These are phyloP conservation scores for Odontamblyopus lacepedii DNA, from an alignment of 2,797 vertebrate genomes.

Conservation along the genomic window DNA sequence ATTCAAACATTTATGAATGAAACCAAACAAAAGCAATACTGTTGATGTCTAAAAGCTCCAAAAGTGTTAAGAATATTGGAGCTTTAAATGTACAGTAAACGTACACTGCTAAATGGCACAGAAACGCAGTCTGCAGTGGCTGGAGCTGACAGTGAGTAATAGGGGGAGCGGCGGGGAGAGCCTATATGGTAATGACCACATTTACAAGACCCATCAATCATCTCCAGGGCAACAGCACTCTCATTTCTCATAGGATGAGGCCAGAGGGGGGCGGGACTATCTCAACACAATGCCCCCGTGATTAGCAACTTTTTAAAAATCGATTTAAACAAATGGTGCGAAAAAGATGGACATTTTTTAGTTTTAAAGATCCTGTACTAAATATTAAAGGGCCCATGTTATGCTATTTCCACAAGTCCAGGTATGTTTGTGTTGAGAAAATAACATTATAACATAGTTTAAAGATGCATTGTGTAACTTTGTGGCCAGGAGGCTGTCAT, in stretches of 20 bases:
- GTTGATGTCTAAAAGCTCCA: background rate
- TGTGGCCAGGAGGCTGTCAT: too few relatives aligned
- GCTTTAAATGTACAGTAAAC: conserved; percentile 1
- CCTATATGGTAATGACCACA: conserved; percentile 70
- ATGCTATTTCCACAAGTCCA: too few relatives aligned
- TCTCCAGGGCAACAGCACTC: conserved; percentile 48
- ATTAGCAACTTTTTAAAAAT: conserved; percentile 52
- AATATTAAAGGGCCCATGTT: too few relatives aligned
- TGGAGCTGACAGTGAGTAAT: conserved; percentile 73
- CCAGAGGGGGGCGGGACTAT: conserved; percentile 48
- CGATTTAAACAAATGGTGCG: conserved; percentile 49
- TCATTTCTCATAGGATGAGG: conserved; percentile 59
- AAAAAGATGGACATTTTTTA: background rate
- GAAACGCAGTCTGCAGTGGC: conserved; percentile 55
- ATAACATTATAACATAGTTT: too few relatives aligned
- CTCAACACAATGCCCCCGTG: conserved; percentile 20
- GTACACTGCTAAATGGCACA: conserved; percentile 63
- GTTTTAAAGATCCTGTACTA: background rate
- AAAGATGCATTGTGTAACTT: too few relatives aligned
- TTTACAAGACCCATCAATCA: conserved; percentile 77
- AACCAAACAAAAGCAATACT: background rate
- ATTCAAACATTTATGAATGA: too few relatives aligned
- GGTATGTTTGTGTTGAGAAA: too few relatives aligned
- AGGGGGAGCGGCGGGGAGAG: conserved; percentile 53
- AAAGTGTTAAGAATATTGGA: background rate